These are phyloP conservation scores for Archaeoteleia sp. DNA, from an alignment of 2,888 invertebrate genomes.

Conservation along the genomic window DNA sequence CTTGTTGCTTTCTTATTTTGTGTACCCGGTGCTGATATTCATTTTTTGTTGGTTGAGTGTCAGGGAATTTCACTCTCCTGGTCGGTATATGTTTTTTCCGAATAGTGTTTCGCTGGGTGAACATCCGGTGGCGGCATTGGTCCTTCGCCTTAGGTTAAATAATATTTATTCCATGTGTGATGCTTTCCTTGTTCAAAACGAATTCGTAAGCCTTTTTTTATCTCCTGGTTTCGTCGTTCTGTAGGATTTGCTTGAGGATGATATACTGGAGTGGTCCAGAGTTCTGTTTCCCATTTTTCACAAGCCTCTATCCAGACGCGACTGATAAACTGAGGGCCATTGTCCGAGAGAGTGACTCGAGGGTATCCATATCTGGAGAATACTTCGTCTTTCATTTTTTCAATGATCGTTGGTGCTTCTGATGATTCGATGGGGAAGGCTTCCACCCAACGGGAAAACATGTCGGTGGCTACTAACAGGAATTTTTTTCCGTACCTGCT, in stretches of 20 bases:
- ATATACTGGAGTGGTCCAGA: slow-evolving; percentile 39
- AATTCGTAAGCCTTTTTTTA: slow-evolving; percentile 28
- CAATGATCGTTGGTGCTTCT: slow-evolving; percentile 9
- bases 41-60: too few species aligned
- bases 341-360: slow-evolving; percentile 24
- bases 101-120: too few species aligned
- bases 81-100: too few species aligned
- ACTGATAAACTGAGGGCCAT: slow-evolving; percentile 32
- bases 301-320: not conserved
- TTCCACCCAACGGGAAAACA: slow-evolving; percentile 56
- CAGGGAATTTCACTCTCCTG: too few species aligned
- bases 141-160: too few species aligned
- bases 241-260: slow-evolving; percentile 45
- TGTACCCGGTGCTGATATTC: too few species aligned
- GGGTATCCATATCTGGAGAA: slow-evolving; percentile 26
- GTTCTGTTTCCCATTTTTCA: slow-evolving; percentile 27
- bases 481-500: slow-evolving; percentile 24
- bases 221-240: too few species aligned
- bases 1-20: too few species aligned
- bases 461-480: slow-evolving; percentile 53
- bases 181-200: not conserved
- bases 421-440: slow-evolving; percentile 42
- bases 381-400: slow-evolving; percentile 17
- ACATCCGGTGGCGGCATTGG: too few species aligned
- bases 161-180: too few species aligned